Conservation (phyloP, 2,797 vertebrate species). For the Coreius guichenoti region DNA sequence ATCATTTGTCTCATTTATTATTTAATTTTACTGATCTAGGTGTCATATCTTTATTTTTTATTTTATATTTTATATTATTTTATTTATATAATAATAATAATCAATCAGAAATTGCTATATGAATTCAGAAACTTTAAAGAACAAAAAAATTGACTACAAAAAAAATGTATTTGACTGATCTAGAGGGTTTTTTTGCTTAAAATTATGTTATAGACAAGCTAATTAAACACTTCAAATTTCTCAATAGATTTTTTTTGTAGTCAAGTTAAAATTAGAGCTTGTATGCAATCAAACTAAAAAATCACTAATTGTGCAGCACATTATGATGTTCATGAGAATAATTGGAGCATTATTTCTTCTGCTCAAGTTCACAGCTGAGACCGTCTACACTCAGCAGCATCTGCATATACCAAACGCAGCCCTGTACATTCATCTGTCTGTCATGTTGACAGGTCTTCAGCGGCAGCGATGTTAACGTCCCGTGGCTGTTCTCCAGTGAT, state of each 20-base stretch:
- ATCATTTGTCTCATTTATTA: not conserved
- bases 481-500: conserved; percentile 71
- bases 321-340: conserved; percentile 1
- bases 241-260: not conserved
- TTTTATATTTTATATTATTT: not conserved
- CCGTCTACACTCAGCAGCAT: conserved; percentile 23
- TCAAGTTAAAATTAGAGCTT: not conserved
- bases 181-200: no score
- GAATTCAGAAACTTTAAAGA: not conserved
- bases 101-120: not conserved
- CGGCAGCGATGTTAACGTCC: conserved; percentile 67
- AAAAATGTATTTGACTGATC: not conserved
- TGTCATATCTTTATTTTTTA: not conserved
- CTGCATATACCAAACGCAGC: conserved; percentile 65
- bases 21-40: no score
- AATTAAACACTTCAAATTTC: no score
- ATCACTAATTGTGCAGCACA: conserved; percentile 2
- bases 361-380: conserved; percentile 28
- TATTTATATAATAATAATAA: not conserved
- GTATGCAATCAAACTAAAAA: not conserved
- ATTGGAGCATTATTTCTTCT: conserved; percentile 12
- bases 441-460: conserved; percentile 72
- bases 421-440: conserved; percentile 64
- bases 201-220: no score
- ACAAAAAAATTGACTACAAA: no score